A percentile compares a stretch with the other conserved stretches of the same genome.
phyloP scores from a whole-genome alignment of 2,113 vertebrate genomes.

The Diglossa brunneiventris region DNA sequence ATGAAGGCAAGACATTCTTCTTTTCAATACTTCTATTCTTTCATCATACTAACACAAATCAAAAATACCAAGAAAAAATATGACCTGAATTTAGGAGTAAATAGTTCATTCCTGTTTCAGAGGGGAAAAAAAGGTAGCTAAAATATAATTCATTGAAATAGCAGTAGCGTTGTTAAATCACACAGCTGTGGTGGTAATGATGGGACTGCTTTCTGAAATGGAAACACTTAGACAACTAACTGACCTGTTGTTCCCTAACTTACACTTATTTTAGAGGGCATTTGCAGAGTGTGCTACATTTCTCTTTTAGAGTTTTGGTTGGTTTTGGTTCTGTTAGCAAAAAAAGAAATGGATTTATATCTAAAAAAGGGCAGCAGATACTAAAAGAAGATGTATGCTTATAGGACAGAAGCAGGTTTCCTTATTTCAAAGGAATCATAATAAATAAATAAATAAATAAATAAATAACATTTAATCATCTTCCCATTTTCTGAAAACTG shows the following conservation, averaged over 20 bases:
- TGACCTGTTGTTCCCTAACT: background rate
- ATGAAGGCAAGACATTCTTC: background rate
- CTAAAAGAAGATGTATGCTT: background rate
- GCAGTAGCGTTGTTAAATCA: background rate
- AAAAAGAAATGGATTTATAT: background rate
- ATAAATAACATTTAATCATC: background rate
- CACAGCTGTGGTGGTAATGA: rapidly evolving
- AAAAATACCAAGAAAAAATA: background rate
- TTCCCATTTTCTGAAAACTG: background rate
- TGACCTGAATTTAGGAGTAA: background rate
- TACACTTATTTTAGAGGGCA: background rate
- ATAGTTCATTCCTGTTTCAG: background rate
- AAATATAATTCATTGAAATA: background rate
- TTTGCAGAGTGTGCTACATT: background rate
- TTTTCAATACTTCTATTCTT: background rate
- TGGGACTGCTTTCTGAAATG: background rate
- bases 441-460: no score
- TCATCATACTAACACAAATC: background rate
- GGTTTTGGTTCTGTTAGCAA: background rate
- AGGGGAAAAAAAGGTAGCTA: background rate
- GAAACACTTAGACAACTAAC: background rate
- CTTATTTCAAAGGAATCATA: background rate
- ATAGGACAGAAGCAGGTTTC: background rate
- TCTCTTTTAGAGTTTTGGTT: background rate
- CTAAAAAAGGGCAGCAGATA: background rate